Conservation (phyloP, 2,113 vertebrate genomes). For the Hippopotamus amphibius region DNA sequence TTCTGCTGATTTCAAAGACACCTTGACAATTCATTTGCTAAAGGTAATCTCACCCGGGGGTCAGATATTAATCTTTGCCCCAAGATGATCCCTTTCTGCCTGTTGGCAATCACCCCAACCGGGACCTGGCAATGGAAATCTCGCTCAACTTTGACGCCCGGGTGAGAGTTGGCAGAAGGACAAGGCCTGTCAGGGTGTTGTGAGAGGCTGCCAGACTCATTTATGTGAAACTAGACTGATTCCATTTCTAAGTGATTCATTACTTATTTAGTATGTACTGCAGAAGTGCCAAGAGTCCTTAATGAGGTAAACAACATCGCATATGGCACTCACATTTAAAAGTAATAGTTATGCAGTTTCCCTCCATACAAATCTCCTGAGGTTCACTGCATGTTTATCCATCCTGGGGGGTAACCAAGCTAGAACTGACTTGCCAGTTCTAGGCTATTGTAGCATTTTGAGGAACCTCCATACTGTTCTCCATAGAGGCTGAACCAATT, state of each 20-base stretch:
- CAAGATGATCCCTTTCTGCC: background rate
- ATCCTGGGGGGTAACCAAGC: background rate
- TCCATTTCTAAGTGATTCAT: background rate
- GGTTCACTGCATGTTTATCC: background rate
- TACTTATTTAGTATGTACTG: background rate
- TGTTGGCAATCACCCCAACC: background rate
- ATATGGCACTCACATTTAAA: background rate
- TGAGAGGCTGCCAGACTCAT: background rate
- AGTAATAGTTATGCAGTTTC: background rate
- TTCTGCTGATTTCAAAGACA: background rate
- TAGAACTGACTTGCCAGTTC: background rate
- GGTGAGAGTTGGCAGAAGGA: background rate
- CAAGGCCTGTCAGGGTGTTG: too few relatives aligned
- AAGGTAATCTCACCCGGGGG: background rate
- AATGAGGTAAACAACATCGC: background rate
- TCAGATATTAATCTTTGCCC: background rate
- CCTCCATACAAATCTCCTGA: background rate
- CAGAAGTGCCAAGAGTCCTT: background rate
- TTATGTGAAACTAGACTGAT: background rate
- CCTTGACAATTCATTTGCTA: background rate
- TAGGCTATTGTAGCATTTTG: background rate
- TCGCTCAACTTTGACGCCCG: background rate
- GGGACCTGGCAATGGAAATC: background rate
- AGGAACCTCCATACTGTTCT: background rate
- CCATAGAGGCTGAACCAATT: background rate